Base-by-base conservation (phyloP, 2,888 invertebrate genomes). In the Hydroisotoma schaefferi region DNA sequence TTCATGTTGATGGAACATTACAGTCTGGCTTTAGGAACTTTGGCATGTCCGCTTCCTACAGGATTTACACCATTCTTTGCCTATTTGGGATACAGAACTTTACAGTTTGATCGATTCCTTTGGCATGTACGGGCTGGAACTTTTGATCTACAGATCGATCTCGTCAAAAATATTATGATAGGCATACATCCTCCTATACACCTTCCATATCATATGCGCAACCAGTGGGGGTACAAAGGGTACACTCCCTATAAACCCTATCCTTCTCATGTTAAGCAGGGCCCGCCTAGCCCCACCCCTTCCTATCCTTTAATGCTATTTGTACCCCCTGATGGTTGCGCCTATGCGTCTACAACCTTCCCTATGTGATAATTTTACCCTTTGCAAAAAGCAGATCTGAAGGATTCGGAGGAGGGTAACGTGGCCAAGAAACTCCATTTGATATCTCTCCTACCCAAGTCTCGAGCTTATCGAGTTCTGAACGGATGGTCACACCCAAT, bases 41-140 rank as follows among this genome's bases (percentile, higher is more conserved):
- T 88, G 66, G 90, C 89, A 28, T 93, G 87, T 76, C 88, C 88
- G 0, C 77, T 90, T 68, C 91, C 92, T 12, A 87, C 88, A 74
- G 92, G 92, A 15, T 92, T 92, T 76, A 86, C 87, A 20, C 90
- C 92, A 3, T 93, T 91, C 80, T 89, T 92, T 76, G 87, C 91
- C 2, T 90, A 88, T 77, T 81, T 93, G 55, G 92, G 90, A 1
- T 90, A 89, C 77, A 82, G 87, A 71, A 85, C 88, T 25, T 78
- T 92, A 67, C 82, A 84, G 27, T 88, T 87, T 77, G 83, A 86
- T 67, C 83, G 86, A 75, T 93, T 93, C 77, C 77, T 89, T 73
- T 91, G 91, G 77, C 90, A 91, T 76, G 86, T 90, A 58, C 85
- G 87, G 71, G 81, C 87, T 73, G 87, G 88, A 75, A 90, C 91